Base-by-base conservation (phyloP, 2,888 invertebrate genomes). In the Frankliniella fusca region DNA sequence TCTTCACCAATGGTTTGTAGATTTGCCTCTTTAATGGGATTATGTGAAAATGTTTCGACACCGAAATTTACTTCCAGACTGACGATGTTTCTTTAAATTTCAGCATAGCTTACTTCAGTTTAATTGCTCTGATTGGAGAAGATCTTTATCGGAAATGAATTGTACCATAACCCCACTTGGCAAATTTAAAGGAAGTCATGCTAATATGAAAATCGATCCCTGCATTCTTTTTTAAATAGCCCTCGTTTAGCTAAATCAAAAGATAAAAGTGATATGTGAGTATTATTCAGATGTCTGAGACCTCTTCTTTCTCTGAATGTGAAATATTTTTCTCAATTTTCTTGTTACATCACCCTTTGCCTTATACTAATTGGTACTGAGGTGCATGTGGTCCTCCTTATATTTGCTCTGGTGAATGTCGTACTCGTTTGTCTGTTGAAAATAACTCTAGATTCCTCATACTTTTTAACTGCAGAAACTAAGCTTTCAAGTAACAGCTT, bases 121-220 rank as follows among this genome's bases (percentile, higher is more conserved):
- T 27, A 76, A 76, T 76, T 76, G 70, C 12, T 76, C 27, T 12
- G 27, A 76, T 27, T 23, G 70, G 27, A 76, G 70, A 27, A 76
- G 70, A 76, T 76, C 70, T 27, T 23, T 76, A 76, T 76, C 27
- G 27, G 70, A 23, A 23, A 76, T 76, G 70, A 76, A n/a, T 76
- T 27, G 27, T 27, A 23, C 27, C 27, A 76, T 76, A 76, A 76
- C 70, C 70, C 70, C 12, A 76, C 70, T 76, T 76, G 23, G 70
- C 23, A 76, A 76, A 76, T 76, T 76, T 76, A 76, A 9, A 76
- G 70, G 70, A 76, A 76, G 70, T 76, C 70, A 23, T 76, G 70
- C 70, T 76, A 76, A 76, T 76, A 76, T 76, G 70, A 76, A 76
- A 76, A 76, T 76, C 70, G 70, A 76, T 76, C 70, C 23, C 27